These are phyloP conservation scores for Cassiopea xamachana DNA, from an alignment of 30 jellyfish, hydroid and myxozoan species.

Conservation along the genomic window DNA sequence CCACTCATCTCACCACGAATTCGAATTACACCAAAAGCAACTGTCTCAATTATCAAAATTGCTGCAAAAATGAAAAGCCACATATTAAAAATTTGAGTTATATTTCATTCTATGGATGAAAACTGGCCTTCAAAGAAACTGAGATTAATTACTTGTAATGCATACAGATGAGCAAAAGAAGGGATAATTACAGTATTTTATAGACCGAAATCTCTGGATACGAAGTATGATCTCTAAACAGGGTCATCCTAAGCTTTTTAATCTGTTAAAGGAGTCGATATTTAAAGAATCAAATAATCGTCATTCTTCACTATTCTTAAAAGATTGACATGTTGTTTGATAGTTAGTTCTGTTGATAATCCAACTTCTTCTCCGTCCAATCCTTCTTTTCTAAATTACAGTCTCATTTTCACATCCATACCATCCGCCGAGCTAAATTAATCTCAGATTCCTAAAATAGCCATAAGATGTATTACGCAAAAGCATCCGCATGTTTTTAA, in stretches of 20 bases:
- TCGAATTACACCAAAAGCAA: conserved; percentile 72
- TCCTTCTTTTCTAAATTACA: conserved; percentile 8
- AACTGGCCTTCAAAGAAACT: neutral
- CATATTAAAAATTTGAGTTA: neutral
- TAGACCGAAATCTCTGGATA: neutral
- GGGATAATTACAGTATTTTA: neutral
- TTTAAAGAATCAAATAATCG: neutral
- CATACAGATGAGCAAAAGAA: neutral
- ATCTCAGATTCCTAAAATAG: neutral
- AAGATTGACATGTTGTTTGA: conserved; percentile 5
- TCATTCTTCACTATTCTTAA: neutral
- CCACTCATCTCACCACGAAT: conserved; percentile 62
- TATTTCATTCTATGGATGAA: neutral
- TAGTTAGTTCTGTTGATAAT: neutral
- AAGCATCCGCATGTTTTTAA: neutral
- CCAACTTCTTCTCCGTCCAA: neutral
- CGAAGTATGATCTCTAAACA: neutral
- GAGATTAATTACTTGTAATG: neutral
- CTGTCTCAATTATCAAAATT: conserved; percentile 52
- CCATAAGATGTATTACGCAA: neutral
- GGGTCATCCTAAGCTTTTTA: neutral
- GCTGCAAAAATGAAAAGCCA: conserved; percentile 35
- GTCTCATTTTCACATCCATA: neutral
- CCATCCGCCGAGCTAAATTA: neutral
- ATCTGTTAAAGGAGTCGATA: conserved; percentile 13